Conservation (phyloP, 1,140 invertebrate genomes). For the Wasmannia auropunctata region DNA sequence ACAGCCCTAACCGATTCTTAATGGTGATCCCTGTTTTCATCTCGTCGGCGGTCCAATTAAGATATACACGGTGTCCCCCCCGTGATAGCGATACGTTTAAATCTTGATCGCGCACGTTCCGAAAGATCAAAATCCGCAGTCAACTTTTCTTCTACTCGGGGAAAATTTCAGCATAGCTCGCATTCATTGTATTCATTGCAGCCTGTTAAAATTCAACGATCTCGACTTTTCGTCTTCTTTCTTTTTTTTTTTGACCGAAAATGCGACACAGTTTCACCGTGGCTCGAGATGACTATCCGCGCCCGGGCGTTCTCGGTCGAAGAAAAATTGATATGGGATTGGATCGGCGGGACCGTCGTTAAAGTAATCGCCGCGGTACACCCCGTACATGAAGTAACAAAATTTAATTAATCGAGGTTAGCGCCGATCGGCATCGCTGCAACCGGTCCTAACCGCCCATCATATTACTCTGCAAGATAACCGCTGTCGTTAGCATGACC, state of each 20-base stretch:
- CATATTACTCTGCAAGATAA: slow-evolving; percentile 41
- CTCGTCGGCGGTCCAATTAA: slow-evolving; percentile 15
- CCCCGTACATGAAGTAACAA: slow-evolving; percentile 31
- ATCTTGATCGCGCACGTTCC: not conserved
- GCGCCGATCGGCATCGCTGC: slow-evolving; percentile 22
- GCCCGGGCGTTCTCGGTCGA: too few species aligned
- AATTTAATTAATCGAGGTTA: slow-evolving; percentile 54
- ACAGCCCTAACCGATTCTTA: not conserved
- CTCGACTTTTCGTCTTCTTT: not conserved
- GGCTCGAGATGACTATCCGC: not conserved
- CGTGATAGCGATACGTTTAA: not conserved
- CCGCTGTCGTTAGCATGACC: slow-evolving; percentile 43
- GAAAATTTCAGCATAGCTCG: not conserved
- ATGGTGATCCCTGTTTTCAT: slow-evolving; percentile 4
- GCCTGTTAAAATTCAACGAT: not conserved
- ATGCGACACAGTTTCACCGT: not conserved
- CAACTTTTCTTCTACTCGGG: too few species aligned
- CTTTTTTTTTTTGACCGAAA: not conserved
- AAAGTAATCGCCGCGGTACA: not conserved
- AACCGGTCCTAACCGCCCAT: slow-evolving; percentile 43
- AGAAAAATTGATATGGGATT: not conserved
- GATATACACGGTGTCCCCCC: slow-evolving; percentile 16
- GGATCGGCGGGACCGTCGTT: not conserved
- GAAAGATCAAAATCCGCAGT: not conserved
- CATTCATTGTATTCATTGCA: not conserved